phyloP scores from a whole-genome alignment of 2,113 vertebrate species.

The Perca fluviatilis region DNA sequence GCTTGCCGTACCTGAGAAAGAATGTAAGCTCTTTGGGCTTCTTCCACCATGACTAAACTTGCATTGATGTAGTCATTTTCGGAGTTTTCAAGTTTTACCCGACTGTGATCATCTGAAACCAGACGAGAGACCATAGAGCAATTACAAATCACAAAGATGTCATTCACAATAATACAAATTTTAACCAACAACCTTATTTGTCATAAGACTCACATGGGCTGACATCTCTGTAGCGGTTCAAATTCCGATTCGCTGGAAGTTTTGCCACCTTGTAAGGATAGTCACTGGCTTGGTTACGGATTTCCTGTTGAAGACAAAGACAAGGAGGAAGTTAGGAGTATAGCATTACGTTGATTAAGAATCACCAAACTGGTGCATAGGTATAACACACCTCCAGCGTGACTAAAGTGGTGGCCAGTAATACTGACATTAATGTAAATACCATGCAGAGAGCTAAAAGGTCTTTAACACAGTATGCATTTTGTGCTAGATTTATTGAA shows the following conservation, averaged over 20 bases:
- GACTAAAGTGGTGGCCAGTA: not conserved
- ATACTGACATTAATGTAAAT: not conserved
- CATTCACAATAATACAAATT: not conserved
- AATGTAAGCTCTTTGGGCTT: conserved; percentile 94
- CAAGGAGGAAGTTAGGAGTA: conserved; percentile 4
- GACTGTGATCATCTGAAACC: conserved; percentile 95
- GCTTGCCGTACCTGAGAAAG: conserved; percentile 91
- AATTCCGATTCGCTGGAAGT: conserved; percentile 93
- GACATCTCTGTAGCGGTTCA: conserved; percentile 99
- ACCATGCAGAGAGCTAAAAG: not conserved
- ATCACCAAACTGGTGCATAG: not conserved
- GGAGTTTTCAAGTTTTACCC: conserved; percentile 92
- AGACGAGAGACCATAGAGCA: conserved; percentile 38
- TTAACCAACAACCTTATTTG: not conserved
- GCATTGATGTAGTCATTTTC: conserved; percentile 99
- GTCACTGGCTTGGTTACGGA: conserved; percentile 93
- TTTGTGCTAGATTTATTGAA: not conserved
- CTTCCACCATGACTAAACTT: conserved; percentile 91
- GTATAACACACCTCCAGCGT: not conserved
- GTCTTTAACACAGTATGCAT: not conserved
- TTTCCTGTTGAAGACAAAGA: conserved; percentile 88
- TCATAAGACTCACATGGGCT: conserved; percentile 93
- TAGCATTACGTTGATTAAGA: not conserved
- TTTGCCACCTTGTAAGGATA: conserved; percentile 95
- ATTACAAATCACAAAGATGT: not conserved